These are phyloP conservation scores for Scylla paramamosain DNA, from an alignment of 1,140 invertebrate species.

Conservation along the genomic window DNA sequence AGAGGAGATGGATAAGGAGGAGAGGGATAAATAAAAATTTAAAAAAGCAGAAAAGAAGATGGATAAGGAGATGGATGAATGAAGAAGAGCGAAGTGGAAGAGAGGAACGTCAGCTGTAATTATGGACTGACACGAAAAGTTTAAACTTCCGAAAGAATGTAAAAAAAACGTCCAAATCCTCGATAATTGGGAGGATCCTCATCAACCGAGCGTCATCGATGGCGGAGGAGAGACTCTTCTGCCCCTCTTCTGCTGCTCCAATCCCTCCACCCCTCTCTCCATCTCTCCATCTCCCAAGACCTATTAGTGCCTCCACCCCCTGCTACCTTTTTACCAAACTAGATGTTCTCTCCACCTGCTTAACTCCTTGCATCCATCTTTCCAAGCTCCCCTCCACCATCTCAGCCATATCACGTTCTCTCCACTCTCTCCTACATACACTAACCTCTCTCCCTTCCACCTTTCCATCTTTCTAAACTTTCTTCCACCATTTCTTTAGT, in stretches of 20 bases:
- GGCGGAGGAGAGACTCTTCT: neutral
- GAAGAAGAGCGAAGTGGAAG: neutral
- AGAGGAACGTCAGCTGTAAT: conserved; percentile 37
- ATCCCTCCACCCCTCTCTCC: too few species aligned
- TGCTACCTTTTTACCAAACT: neutral
- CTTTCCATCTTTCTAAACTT: too few species aligned
- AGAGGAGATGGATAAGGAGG: neutral
- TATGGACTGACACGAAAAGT: conserved; percentile 37
- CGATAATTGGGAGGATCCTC: conserved; percentile 38
- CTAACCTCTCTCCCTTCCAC: too few species aligned
- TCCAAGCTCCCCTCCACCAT: too few species aligned
- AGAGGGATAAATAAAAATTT: neutral
- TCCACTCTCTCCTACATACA: too few species aligned
- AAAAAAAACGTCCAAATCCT: conserved; percentile 34
- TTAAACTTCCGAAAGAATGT: neutral
- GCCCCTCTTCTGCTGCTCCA: neutral
- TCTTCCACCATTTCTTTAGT: too few species aligned
- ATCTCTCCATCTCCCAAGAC: too few species aligned
- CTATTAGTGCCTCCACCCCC: neutral
- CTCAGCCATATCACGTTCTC: too few species aligned
- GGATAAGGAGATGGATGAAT: neutral
- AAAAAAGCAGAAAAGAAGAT: neutral
- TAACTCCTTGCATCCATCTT: too few species aligned
- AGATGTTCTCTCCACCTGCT: too few species aligned
- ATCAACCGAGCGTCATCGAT: neutral